Conservation (phyloP, 2,113 vertebrate species). For the Strix aluco region DNA sequence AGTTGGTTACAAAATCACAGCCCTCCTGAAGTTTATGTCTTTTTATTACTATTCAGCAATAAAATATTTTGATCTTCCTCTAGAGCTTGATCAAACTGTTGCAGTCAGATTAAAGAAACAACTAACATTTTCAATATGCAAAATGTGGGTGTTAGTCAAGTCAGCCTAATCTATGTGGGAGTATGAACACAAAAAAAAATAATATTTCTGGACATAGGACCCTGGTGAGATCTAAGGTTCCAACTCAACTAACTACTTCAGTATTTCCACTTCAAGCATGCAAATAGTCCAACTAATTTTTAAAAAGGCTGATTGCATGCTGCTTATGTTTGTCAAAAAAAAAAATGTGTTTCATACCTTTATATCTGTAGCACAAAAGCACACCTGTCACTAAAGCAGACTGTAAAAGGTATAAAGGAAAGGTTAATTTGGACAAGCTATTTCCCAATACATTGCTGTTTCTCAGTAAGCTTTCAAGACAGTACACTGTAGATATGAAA, state of each 20-base stretch:
- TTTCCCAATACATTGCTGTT: neutral
- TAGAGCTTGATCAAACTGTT: neutral
- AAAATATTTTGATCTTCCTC: neutral
- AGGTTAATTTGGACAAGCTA: neutral
- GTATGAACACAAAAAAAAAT: neutral
- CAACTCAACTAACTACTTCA: neutral
- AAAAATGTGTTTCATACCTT: neutral
- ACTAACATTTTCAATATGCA: neutral
- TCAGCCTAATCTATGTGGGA: neutral
- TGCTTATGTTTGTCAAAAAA: neutral
- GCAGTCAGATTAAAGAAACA: neutral
- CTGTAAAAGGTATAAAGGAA: neutral
- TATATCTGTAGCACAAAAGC: neutral
- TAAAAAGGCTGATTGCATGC: neutral
- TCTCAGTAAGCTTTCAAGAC: neutral
- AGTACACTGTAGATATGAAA: neutral
- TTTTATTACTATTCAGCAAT: neutral
- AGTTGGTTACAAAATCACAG: neutral
- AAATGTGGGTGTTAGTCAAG: neutral
- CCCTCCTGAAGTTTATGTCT: neutral
- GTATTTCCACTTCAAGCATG: neutral
- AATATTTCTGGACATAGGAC: neutral
- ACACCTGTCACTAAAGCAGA: neutral
- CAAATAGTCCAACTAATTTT: neutral
- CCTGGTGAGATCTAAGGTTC: neutral